These are phyloP conservation scores for Melanostigma gelatinosum DNA, from an alignment of 2,113 vertebrate species.

Conservation along the genomic window DNA sequence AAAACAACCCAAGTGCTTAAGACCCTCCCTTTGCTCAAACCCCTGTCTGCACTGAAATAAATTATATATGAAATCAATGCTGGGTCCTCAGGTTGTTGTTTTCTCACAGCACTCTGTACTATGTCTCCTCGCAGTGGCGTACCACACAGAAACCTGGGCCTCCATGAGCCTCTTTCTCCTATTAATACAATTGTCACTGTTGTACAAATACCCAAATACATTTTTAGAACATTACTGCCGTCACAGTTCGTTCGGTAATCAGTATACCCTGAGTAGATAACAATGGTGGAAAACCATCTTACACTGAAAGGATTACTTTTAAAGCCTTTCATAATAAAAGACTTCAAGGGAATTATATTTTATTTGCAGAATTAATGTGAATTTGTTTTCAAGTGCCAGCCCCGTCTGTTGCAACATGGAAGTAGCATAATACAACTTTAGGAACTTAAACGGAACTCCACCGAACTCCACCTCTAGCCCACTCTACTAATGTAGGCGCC, in stretches of 20 bases:
- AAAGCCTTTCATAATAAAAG: background rate
- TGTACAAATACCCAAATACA: background rate
- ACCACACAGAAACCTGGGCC: background rate
- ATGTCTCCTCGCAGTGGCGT: background rate
- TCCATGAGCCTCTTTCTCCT: background rate
- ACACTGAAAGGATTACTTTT: background rate
- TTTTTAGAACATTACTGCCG: background rate
- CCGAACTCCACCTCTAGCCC: too few relatives aligned
- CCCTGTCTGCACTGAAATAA: conserved; percentile 66
- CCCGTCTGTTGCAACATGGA: background rate
- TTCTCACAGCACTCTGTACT: conserved; percentile 23
- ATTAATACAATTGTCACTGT: background rate
- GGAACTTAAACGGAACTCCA: background rate
- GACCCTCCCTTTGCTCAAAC: conserved; percentile 58
- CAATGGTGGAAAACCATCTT: background rate
- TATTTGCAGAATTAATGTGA: background rate
- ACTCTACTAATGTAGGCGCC: too few relatives aligned
- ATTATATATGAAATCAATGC: conserved; percentile 64
- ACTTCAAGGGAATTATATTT: background rate
- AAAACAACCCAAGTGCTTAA: conserved; percentile 73
- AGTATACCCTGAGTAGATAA: background rate
- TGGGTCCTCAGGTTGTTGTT: conserved; percentile 41
- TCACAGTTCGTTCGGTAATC: background rate
- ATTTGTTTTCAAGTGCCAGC: background rate
- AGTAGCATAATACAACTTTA: background rate